Evolutionary conservation across 2,797 vertebrate genomes (phyloP).

Genomic region (Triplophysa bombifrons): DNA sequence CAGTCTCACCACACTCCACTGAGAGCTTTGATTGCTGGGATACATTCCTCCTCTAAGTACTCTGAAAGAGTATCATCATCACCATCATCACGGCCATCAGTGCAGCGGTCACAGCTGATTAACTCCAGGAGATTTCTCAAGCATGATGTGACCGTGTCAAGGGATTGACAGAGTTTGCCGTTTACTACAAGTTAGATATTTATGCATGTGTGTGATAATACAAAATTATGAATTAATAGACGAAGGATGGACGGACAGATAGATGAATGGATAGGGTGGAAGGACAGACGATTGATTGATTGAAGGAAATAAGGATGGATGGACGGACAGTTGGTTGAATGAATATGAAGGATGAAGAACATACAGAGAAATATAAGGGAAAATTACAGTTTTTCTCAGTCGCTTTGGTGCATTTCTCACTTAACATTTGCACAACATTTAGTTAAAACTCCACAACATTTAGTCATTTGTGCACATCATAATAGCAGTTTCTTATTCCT

Average conservation of each 20-base stretch:
- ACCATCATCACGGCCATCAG: slow-evolving; percentile 30
- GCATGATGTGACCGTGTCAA: slow-evolving; percentile 14
- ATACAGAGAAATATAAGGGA: too few species aligned
- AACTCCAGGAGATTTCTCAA: slow-evolving; percentile 41
- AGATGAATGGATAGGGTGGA: not conserved
- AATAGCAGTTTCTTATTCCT: too few species aligned
- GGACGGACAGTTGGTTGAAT: too few species aligned
- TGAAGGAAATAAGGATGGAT: too few species aligned
- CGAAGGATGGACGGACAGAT: not conserved
- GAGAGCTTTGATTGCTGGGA: slow-evolving; percentile 44
- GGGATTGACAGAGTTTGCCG: not conserved
- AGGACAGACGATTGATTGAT: not conserved
- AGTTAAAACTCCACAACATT: too few species aligned
- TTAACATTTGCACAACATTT: too few species aligned
- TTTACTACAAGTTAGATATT: not conserved
- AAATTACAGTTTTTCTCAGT: too few species aligned
- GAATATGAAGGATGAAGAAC: too few species aligned
- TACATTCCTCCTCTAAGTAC: slow-evolving; percentile 52
- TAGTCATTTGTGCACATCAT: too few species aligned
- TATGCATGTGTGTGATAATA: not conserved
- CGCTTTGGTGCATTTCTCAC: too few species aligned
- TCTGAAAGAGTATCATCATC: slow-evolving; percentile 42
- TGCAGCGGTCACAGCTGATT: slow-evolving; percentile 47
- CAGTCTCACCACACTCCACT: slow-evolving; percentile 55
- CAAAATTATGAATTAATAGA: not conserved